These are phyloP conservation scores for Neogobius melanostomus DNA, from an alignment of 2,113 vertebrate species.

Conservation along the genomic window DNA sequence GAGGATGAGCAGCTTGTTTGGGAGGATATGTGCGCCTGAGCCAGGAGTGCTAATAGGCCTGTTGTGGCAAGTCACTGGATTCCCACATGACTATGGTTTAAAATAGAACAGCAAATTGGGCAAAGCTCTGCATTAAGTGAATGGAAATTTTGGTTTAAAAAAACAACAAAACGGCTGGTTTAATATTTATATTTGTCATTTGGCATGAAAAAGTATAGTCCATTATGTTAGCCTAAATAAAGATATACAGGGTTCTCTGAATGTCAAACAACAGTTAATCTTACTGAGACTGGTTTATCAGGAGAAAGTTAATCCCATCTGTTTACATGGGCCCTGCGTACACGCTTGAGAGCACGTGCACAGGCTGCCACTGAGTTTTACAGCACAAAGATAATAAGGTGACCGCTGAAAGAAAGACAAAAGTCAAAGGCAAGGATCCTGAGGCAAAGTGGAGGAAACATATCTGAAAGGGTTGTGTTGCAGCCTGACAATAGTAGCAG, in stretches of 20 bases:
- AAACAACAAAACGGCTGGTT: not conserved
- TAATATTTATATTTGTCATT: slow-evolving; percentile 3
- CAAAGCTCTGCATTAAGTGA: slow-evolving; percentile 27
- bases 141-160: slow-evolving; percentile 19
- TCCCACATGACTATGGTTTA: slow-evolving; percentile 34
- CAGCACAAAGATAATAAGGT: not conserved
- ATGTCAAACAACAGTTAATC: slow-evolving; percentile 66
- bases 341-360: slow-evolving; percentile 10
- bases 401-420: too few species aligned
- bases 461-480: slow-evolving; percentile 10
- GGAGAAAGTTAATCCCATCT: slow-evolving; percentile 61
- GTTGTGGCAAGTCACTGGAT: not conserved
- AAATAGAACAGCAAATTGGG: slow-evolving; percentile 51
- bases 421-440: not conserved
- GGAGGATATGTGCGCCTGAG: slow-evolving; percentile 25
- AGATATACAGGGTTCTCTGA: slow-evolving; percentile 52
- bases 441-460: slow-evolving; percentile 23
- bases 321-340: slow-evolving; percentile 21
- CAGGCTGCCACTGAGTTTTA: slow-evolving; percentile 6
- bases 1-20: slow-evolving; percentile 40
- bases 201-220: not conserved
- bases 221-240: slow-evolving; percentile 35
- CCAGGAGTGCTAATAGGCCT: slow-evolving; percentile 35
- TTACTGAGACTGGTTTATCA: slow-evolving; percentile 55
- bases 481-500: slow-evolving; percentile 35